These are phyloP conservation scores for Benitochromis conjunctus DNA, from an alignment of 2,113 vertebrate species.

Conservation along the genomic window DNA sequence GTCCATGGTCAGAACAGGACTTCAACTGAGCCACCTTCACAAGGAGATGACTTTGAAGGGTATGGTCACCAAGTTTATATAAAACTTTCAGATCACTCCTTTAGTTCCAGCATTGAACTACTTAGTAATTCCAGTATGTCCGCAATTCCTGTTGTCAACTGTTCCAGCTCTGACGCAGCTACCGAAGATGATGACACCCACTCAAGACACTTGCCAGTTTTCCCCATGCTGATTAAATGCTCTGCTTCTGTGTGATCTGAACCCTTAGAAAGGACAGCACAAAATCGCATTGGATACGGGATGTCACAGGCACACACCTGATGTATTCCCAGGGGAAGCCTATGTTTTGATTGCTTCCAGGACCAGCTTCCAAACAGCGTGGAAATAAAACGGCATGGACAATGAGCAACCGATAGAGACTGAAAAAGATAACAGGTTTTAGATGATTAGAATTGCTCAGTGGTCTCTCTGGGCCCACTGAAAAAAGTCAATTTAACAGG, in stretches of 20 bases:
- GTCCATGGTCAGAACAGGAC: background rate
- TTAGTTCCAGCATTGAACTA: background rate
- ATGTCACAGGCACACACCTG: background rate
- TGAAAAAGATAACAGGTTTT: background rate
- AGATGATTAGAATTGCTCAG: background rate
- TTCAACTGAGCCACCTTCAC: background rate
- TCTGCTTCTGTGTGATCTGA: background rate
- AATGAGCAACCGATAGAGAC: background rate
- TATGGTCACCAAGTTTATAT: background rate
- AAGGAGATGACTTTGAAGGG: background rate
- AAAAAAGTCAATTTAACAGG: background rate
- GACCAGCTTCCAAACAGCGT: background rate
- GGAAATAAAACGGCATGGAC: rapidly evolving
- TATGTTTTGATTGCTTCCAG: background rate
- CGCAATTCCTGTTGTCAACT: background rate
- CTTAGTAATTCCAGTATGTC: background rate
- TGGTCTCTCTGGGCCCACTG: background rate
- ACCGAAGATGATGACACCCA: background rate
- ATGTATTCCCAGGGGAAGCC: background rate
- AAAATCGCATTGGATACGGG: background rate
- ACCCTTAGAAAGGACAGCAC: background rate
- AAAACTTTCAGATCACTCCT: background rate
- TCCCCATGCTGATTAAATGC: background rate
- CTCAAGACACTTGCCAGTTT: background rate
- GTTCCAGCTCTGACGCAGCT: background rate